Evolutionary conservation across 2,888 invertebrate genomes (phyloP), one percentile per base, ranked within the genome.

Genomic region (Acrobasis repandana): DNA sequence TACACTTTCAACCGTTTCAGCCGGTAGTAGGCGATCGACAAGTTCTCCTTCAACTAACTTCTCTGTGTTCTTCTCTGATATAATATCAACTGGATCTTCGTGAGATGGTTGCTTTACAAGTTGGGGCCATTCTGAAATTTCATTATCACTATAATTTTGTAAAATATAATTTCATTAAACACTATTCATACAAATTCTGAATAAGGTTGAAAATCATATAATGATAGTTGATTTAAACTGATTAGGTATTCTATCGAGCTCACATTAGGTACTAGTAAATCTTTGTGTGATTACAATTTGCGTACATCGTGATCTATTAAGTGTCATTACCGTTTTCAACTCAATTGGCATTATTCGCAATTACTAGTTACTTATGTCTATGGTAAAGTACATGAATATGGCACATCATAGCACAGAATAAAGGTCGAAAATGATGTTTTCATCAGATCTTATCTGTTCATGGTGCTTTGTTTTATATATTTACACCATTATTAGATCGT

Each of bases 71-170:
- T 69, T 52, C 33, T 61, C 60, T 54, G 54, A 8, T 56, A 36
- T 16, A 52, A 34, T 46, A 51, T 60, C 49, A 38, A n/a, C 46
- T 20, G 20, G 18, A n/a, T 43, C 47, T 11, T 49, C 47, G 11
- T 56, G 48, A 33, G 33, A 52, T 15, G 51, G 60, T 52, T 52
- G 60, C 43, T 33, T 51, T 4, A 48, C 57, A 5, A 47, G 57
- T 47, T 58, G 47, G 4, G 75, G 57, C 84, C 85, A 88, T 79
- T 84, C 89, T 89, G 76, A 64, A 80, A 79, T 56, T 58, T 60
- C 50, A 63, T n/a, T 16, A 15, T 50, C 15, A 11, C 15, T 33
- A 28, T 28, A 28, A 6, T 6, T 28, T 28, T 28, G 2, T 6
- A 28, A 28, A 28, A n/a, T n/a, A n/a, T n/a, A 28, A 28, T 5